These are phyloP conservation scores for Aphis craccivora DNA, from an alignment of 1,140 invertebrate genomes.

Conservation along the genomic window DNA sequence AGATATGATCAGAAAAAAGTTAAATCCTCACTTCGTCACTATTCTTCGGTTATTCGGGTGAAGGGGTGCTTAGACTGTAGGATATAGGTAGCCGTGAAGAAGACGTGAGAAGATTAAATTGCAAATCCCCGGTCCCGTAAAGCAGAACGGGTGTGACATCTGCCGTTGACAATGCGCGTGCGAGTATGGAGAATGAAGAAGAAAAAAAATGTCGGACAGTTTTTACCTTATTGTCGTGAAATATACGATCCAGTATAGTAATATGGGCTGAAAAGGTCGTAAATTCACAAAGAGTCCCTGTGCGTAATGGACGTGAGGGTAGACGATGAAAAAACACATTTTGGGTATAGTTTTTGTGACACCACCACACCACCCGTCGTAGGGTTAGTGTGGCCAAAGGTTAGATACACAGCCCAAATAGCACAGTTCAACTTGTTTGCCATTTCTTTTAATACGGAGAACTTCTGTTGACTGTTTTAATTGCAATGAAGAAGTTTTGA, in stretches of 20 bases:
- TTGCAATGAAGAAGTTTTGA: conserved; percentile 19
- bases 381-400: conserved; percentile 20
- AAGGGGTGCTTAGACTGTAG: background rate
- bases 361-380: background rate
- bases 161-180: conserved; percentile 49
- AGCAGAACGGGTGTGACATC: conserved; percentile 55
- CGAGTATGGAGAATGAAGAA: background rate
- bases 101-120: conserved; percentile 57
- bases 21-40: conserved; percentile 35
- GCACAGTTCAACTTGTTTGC: conserved; percentile 24
- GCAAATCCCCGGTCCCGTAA: conserved; percentile 49
- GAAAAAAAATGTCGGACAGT: conserved; percentile 40
- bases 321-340: conserved; percentile 15
- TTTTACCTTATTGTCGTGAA: conserved; percentile 56
- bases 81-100: background rate
- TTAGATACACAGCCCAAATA: background rate
- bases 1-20: conserved; percentile 43
- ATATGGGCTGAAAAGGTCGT: conserved; percentile 37
- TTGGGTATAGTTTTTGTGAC: conserved; percentile 39
- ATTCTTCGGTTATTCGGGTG: background rate
- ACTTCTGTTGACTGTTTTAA: conserved; percentile 35
- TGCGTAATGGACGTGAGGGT: background rate
- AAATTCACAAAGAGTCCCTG: conserved; percentile 37
- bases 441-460: background rate
- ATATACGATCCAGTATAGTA: conserved; percentile 22